Evolutionary conservation across 2,888 invertebrate species (phyloP), one percentile per base, ranked within the genome.

Genomic region (Chrysomela aeneicollis): DNA sequence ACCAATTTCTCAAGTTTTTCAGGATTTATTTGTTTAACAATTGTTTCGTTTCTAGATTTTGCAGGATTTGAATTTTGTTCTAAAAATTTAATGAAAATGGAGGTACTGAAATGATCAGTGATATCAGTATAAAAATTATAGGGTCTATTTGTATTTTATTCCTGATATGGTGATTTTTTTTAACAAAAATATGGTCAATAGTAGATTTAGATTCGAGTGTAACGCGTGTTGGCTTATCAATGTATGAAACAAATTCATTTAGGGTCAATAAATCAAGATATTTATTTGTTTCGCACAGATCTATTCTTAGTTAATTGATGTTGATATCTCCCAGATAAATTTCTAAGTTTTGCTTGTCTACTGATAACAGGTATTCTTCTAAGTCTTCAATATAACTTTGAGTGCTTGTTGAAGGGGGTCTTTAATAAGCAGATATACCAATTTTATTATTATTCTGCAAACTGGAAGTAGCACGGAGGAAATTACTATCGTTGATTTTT

Each of bases 361-460:
- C 18, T 49, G 49, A 49, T 49, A 49, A 18, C 49, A 49, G 49
- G 18, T 49, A 49, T 49, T 49, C 49, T 49, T 49, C 49, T 18
- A 49, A 49, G 49, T 49, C 49, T 49, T 49, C 49, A 49, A 49
- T 49, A 49, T 49, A 49, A 49, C 49, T 49, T 49, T 49, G 49
- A 49, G 49, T 49, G 49, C 49, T 49, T 49, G 49, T 49, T 49
- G 49, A 49, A 49, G 49, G 49, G 49, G 37, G 37, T 54, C 37
- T 54, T 17, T 54, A 54, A 15, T 54, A 54, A 35, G 54, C 54
- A 17, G 54, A n/a, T n/a, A n/a, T n/a, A n/a, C n/a, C n/a, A n/a
- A n/a, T 54, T 18, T 35, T 35, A 17, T 32, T 30, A 35, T 54
- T 32, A 18, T 54, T 9, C 9, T 30, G 15, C 10, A 54, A 35